Conservation (phyloP, 1,140 invertebrate genomes). For the Zaprionus africanus region DNA sequence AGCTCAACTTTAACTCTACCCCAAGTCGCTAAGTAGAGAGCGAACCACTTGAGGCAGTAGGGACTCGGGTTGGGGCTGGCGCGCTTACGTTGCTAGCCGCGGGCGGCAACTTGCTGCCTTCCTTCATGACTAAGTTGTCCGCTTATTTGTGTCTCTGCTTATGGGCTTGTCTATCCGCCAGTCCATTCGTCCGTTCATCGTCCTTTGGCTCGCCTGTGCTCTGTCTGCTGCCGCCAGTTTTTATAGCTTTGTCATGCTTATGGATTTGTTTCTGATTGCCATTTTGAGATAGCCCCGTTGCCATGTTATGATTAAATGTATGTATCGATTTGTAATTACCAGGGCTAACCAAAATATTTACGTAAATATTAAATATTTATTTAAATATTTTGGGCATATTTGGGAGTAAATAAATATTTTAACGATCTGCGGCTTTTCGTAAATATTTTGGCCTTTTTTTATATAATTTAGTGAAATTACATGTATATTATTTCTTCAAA, state of each 20-base stretch:
- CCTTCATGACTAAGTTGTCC: conserved; percentile 30
- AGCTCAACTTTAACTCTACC: conserved; percentile 24
- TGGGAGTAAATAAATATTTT: too few species aligned
- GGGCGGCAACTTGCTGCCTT: conserved; percentile 19
- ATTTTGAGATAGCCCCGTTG: conserved; percentile 60
- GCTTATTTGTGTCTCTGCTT: conserved; percentile 40
- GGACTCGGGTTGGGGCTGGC: conserved; percentile 3
- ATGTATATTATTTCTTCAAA: too few species aligned
- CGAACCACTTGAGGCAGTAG: conserved; percentile 13
- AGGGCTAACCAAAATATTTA: too few species aligned
- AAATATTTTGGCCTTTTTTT: too few species aligned
- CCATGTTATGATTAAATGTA: conserved; percentile 59
- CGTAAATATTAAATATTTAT: too few species aligned
- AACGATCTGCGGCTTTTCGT: too few species aligned
- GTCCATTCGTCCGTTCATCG: conserved; percentile 22
- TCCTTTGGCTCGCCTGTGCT: conserved; percentile 27
- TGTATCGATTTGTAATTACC: conserved; percentile 75
- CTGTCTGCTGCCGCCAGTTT: conserved; percentile 42
- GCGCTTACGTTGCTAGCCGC: conserved; percentile 8
- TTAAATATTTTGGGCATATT: too few species aligned
- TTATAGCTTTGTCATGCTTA: conserved; percentile 79
- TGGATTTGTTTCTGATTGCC: conserved; percentile 79
- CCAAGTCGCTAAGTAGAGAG: conserved; percentile 44
- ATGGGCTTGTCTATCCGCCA: conserved; percentile 25
- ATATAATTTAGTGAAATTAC: too few species aligned